Evolutionary conservation across 2,888 invertebrate genomes (phyloP), one percentile per base, ranked within the genome.

Genomic region (Ligdia adustata): DNA sequence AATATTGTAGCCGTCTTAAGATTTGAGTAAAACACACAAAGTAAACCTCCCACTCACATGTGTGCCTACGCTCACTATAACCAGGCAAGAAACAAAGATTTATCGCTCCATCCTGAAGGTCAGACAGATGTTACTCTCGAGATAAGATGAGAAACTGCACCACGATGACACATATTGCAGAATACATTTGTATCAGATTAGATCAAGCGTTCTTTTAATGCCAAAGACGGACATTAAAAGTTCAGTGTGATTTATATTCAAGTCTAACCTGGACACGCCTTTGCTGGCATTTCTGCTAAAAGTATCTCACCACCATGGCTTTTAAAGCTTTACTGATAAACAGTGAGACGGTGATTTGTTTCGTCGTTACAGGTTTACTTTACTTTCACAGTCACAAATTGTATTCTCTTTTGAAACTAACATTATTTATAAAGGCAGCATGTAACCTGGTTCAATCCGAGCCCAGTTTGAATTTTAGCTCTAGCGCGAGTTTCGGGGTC

Each of bases 401-500:
- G 31, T 34, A 18, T 47, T 13, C 14, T 26, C 4, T 50, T 50
- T 41, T 28, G 16, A 40, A 41, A 50, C 32, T 14, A 15, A 31
- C 9, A 13, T 22, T 28, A 38, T 39, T 31, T 27, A 40, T 29
- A 27, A 27, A 33, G 29, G 16, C 9, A 15, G 40, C n/a, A n/a
- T n/a, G 31, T 9, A 45, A 27, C 28, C 34, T 34, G 31, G 34
- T 29, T 26, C 26, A 18, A 44, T 32, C 40, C 40, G 50, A 37
- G 46, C 46, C 41, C 47, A 54, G 55, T n/a, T 57, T 70, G 69
- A 77, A 72, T 72, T 79, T 80, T 72, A 79, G 73, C 75, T 76
- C 77, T 78, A 79, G 73, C 72, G 75, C 75, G 75, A 75, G 75
- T 76, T 67, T 62, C 52, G 66, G 64, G 85, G 82, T 83, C 84